Evolutionary conservation across 2,888 invertebrate genomes (phyloP).

Genomic region (Ochropacha duplaris): DNA sequence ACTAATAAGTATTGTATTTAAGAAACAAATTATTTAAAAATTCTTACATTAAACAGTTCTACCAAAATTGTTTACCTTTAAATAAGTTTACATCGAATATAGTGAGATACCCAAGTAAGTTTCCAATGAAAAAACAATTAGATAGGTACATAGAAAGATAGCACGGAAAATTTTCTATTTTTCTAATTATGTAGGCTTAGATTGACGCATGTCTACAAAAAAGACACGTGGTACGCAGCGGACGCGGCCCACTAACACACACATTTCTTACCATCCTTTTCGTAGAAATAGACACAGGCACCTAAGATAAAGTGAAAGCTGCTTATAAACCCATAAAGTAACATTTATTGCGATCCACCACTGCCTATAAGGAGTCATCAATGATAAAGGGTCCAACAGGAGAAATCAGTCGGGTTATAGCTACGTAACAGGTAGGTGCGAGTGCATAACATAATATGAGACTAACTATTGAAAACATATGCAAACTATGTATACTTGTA

Average conservation of each 20-base stretch:
- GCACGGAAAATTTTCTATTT: slow-evolving; percentile 55
- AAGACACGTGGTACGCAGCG: slow-evolving; percentile 61
- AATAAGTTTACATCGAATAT: no score
- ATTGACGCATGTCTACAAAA: slow-evolving; percentile 66
- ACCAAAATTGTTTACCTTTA: background rate
- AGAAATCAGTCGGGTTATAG: slow-evolving; percentile 11
- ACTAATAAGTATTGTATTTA: no score
- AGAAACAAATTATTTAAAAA: background rate
- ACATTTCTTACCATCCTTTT: slow-evolving; percentile 80
- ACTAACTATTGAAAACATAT: slow-evolving; percentile 7
- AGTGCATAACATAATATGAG: slow-evolving; percentile 16
- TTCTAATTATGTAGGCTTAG: slow-evolving; percentile 71
- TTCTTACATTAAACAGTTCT: background rate
- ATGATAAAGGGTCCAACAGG: slow-evolving; percentile 39
- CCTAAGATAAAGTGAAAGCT: slow-evolving; percentile 79
- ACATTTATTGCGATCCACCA: slow-evolving; percentile 68
- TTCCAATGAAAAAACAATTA: background rate
- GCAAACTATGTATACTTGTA: slow-evolving; percentile 9
- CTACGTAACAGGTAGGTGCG: slow-evolving; percentile 1
- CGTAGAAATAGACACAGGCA: slow-evolving; percentile 76
- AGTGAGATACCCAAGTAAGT: no score
- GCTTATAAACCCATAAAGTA: slow-evolving; percentile 73
- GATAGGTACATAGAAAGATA: no score
- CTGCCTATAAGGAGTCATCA: slow-evolving; percentile 52
- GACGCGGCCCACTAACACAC: slow-evolving; percentile 80